Evolutionary conservation across 2,113 vertebrate species (phyloP).

Genomic region (Plecotus auritus): DNA sequence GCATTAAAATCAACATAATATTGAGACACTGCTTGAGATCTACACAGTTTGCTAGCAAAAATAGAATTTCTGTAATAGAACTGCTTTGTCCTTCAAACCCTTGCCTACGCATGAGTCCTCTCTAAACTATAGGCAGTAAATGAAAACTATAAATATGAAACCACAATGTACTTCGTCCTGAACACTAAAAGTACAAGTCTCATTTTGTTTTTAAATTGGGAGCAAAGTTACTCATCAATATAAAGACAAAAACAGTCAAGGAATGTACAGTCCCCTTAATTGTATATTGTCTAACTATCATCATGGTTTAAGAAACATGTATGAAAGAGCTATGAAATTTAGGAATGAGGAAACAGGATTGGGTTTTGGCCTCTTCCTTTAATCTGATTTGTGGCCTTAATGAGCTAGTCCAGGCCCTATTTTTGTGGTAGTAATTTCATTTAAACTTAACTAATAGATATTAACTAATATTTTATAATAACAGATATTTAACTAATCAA

Average conservation of each 20-base stretch:
- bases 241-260: not conserved
- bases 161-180: not conserved
- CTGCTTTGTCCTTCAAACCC: not conserved
- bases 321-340: not conserved
- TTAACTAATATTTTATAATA: not conserved
- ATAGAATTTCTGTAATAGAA: not conserved
- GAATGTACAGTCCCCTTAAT: not conserved
- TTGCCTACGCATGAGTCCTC: not conserved
- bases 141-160: not conserved
- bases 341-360: not conserved
- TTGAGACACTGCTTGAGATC: not conserved
- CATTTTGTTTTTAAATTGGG: not conserved
- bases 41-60: not conserved
- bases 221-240: not conserved
- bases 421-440: not conserved
- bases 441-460: not conserved
- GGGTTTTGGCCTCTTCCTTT: not conserved
- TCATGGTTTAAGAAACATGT: not conserved
- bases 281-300: not conserved
- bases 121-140: not conserved
- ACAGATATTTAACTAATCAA: not conserved
- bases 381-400: not conserved
- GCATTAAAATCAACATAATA: not conserved
- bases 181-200: not conserved
- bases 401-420: not conserved